These are phyloP conservation scores for Oppia nitens DNA, from an alignment of 1,140 invertebrate species.

Conservation along the genomic window DNA sequence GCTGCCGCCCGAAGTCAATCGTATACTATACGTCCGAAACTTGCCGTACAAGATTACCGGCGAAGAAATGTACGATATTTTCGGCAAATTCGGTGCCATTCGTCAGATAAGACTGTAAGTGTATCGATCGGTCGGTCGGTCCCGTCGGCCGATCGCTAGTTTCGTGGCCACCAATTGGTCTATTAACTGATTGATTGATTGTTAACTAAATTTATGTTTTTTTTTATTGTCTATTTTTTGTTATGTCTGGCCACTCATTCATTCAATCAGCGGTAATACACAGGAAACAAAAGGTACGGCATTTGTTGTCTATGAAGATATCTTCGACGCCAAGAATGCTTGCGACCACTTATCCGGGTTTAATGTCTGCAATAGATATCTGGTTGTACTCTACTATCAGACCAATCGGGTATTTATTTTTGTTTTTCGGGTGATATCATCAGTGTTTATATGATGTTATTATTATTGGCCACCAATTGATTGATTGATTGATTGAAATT, in stretches of 20 bases:
- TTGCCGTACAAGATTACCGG: conserved; percentile 97
- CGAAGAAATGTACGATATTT: conserved; percentile 99
- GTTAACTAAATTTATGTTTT: not conserved
- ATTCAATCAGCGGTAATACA: conserved; percentile 69
- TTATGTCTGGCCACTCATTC: too few relatives aligned
- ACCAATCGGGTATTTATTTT: conserved; percentile 32
- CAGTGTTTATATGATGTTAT: too few relatives aligned
- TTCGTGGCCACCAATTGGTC: too few relatives aligned
- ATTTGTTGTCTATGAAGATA: conserved; percentile 98
- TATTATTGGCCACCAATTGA: not conserved
- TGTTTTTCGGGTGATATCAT: too few relatives aligned
- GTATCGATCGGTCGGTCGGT: conserved; percentile 14
- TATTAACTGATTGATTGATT: too few relatives aligned
- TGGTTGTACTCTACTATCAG: conserved; percentile 92
- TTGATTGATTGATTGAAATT: conserved; percentile 26
- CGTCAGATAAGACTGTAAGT: conserved; percentile 94
- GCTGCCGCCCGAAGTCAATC: conserved; percentile 93
- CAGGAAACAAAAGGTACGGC: conserved; percentile 94
- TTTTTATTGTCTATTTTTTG: conserved; percentile 5
- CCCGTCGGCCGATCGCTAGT: not conserved
- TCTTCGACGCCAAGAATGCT: conserved; percentile 99
- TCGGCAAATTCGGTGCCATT: conserved; percentile 99
- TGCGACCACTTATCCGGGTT: conserved; percentile 98
- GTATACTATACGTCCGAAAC: conserved; percentile 91
- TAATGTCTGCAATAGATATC: conserved; percentile 95